Conservation (phyloP, 1,140 invertebrate species). For the Saxidomus purpurata region DNA sequence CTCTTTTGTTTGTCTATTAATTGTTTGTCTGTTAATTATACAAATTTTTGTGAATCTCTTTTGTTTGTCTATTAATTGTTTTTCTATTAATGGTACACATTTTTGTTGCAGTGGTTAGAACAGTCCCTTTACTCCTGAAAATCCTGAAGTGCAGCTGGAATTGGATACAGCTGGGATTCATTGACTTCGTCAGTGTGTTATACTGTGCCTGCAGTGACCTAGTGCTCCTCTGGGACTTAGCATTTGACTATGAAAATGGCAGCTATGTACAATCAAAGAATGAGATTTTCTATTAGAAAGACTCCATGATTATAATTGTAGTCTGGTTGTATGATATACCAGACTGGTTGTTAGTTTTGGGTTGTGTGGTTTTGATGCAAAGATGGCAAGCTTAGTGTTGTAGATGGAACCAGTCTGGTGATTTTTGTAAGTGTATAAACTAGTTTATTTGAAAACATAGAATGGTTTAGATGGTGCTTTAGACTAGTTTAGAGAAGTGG, state of each 20-base stretch:
- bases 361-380: no score
- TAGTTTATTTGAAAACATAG: background rate
- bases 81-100: no score
- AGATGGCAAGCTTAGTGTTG: no score
- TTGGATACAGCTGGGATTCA: background rate
- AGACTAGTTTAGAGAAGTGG: background rate
- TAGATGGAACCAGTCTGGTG: background rate
- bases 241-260: background rate
- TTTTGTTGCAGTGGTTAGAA: conserved; percentile 31
- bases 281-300: background rate
- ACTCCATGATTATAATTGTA: background rate
- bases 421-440: background rate
- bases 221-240: background rate
- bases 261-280: conserved; percentile 10
- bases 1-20: no score
- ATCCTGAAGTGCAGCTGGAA: background rate
- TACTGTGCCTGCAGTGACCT: background rate
- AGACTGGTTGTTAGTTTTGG: background rate
- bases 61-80: no score
- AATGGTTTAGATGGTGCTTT: conserved; percentile 3
- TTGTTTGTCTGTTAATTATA: no score
- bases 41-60: no score
- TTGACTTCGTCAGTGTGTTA: background rate
- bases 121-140: conserved; percentile 39
- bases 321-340: background rate